Base-by-base conservation (phyloP, 1,140 invertebrate genomes). In the Drosophila subobscura region DNA sequence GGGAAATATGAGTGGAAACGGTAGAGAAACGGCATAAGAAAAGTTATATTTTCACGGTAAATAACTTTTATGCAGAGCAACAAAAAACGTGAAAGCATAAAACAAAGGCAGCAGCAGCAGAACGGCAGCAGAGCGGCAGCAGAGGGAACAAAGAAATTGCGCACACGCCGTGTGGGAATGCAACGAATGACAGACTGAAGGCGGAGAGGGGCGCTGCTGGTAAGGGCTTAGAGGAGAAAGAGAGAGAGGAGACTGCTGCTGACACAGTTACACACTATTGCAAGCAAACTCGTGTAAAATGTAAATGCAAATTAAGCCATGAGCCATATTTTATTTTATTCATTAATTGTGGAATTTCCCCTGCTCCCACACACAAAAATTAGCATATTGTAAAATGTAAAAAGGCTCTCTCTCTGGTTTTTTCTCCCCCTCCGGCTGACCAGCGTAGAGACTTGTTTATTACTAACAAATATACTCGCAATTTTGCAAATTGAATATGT, bases 11-110 rank as follows among this genome's bases (percentile, higher is more conserved):
- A 42, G 44, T 42, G 52, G 57, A 20, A 65, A 41, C 16, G 14
- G 2, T 59, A 57, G 55, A 64, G 67, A 59, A 70, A 44, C 50
- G 47, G 22, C 44, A 70, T 12, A 46, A 47, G 58, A 79, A 85
- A 84, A 72, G 66, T 84, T 85, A 70, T 76, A 72, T 85, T 85
- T 84, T 77, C 64, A 79, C 81, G 63, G 72, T 70, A 77, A 80
- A 76, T 79, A 85, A 61, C 55, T 49, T 72, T 59, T 61, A 20
- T 72, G 51, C 55, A 79, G 46, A 72, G 80, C 63, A 61, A 59
- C 23, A 23, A 50, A 73, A 49, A 79, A 70, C 4, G 33, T 4
- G 33, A 37, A 23, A n/a, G 54, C 47, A 46, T 8, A n/a, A 23
- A 52, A 57, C 41, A 67, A 49, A 46, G 41, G 23, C 46, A 29